These are phyloP conservation scores for Oostethus manadensis DNA, from an alignment of 2,113 vertebrate species.

Conservation along the genomic window DNA sequence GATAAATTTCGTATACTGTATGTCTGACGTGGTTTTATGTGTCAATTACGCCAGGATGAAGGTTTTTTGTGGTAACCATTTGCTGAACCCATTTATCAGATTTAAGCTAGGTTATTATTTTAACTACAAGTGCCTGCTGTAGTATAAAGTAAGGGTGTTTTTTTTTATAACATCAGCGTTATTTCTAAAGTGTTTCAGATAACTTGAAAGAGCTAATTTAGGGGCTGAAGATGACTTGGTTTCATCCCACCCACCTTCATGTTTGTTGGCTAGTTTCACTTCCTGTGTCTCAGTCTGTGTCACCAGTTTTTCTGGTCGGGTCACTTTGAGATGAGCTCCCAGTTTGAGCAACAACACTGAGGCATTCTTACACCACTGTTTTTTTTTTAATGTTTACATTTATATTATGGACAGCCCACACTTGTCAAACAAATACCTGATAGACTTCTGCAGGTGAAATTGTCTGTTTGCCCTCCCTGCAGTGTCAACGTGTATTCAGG, in stretches of 20 bases:
- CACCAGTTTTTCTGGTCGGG: constrained; percentile 65
- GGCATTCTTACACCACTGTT: neutral
- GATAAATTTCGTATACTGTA: too few species aligned
- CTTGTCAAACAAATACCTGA: neutral
- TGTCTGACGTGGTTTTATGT: too few species aligned
- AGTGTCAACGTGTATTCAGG: constrained; percentile 79
- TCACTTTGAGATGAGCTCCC: constrained; percentile 27
- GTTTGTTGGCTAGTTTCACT: constrained; percentile 50
- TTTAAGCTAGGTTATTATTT: too few species aligned
- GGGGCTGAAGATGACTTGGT: neutral
- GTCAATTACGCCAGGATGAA: too few species aligned
- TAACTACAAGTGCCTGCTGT: too few species aligned
- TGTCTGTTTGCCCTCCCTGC: constrained; percentile 3
- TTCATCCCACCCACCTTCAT: constrained; percentile 26
- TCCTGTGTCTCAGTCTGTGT: constrained; percentile 49
- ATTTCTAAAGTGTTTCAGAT: neutral
- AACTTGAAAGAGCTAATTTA: neutral
- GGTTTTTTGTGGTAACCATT: too few species aligned
- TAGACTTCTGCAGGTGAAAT: constrained; percentile 3
- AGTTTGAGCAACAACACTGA: constrained; percentile 3
- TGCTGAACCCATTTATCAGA: too few species aligned
- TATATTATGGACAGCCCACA: neutral
- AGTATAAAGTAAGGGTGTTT: too few species aligned
- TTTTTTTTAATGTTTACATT: neutral
- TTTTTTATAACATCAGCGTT: neutral